phyloP scores from a whole-genome alignment of 2,888 invertebrate genomes.

The Drosophila longiperda region DNA sequence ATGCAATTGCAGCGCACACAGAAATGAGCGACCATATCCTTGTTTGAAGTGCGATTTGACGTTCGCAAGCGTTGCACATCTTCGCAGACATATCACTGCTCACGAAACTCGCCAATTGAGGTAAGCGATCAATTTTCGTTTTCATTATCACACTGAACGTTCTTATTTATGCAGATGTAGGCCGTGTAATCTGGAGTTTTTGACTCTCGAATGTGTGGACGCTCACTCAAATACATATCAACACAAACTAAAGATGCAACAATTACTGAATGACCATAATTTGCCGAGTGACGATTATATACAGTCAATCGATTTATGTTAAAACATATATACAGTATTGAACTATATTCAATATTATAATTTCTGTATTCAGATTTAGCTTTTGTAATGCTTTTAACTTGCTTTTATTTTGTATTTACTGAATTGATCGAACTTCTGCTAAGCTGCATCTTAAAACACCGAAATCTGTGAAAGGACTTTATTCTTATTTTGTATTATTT shows the following conservation, averaged over 20 bases:
- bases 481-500: background rate
- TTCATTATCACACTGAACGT: background rate
- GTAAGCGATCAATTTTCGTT: constrained; percentile 11
- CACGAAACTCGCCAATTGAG: constrained; percentile 43
- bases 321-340: background rate
- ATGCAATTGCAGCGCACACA: constrained; percentile 54
- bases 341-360: background rate
- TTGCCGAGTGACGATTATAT: constrained; percentile 7
- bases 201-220: constrained; percentile 16
- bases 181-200: constrained; percentile 46
- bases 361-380: background rate
- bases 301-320: background rate
- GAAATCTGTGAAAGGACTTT: background rate
- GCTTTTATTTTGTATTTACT: background rate
- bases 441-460: too few species aligned
- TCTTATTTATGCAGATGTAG: constrained; percentile 49
- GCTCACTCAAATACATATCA: constrained; percentile 40
- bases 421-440: background rate
- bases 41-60: constrained; percentile 60
- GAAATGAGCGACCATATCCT: constrained; percentile 71
- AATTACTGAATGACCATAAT: constrained; percentile 42
- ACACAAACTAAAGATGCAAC: constrained; percentile 32
- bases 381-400: background rate
- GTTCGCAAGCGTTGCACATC: constrained; percentile 42
- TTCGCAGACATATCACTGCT: constrained; percentile 35